Evolutionary conservation across 2,888 invertebrate species (phyloP).

Genomic region (Archips xylosteana): DNA sequence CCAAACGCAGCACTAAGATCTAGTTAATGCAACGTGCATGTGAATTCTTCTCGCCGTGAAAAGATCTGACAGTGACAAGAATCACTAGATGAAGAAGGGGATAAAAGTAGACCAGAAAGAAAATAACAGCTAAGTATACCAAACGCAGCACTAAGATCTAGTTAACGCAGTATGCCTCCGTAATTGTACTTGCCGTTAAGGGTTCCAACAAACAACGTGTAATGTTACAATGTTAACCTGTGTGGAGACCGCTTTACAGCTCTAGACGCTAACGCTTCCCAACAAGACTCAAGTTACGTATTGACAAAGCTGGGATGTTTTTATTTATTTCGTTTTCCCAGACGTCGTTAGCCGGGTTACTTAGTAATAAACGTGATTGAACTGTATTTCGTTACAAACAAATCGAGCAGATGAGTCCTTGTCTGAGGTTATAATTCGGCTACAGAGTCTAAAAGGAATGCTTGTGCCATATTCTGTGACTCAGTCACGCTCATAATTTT

Average conservation of each 20-base stretch:
- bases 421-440: too few species aligned
- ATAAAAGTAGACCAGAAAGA: too few species aligned
- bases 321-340: slow-evolving; percentile 5
- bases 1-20: too few species aligned
- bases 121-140: background rate
- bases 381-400: background rate
- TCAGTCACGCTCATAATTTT: too few species aligned
- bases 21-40: too few species aligned
- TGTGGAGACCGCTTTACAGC: background rate
- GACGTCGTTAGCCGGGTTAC: background rate
- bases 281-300: background rate
- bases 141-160: slow-evolving; percentile 23
- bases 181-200: slow-evolving; percentile 21
- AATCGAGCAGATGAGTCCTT: background rate
- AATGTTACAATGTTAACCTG: slow-evolving; percentile 15
- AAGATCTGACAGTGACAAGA: too few species aligned
- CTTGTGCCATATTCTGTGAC: too few species aligned
- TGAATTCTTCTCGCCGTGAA: too few species aligned
- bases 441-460: too few species aligned
- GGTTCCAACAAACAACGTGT: slow-evolving; percentile 17
- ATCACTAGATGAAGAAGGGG: too few species aligned
- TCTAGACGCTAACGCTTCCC: background rate
- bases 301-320: background rate
- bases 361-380: background rate
- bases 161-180: slow-evolving; percentile 19